These are phyloP conservation scores for Sitobion miscanthi DNA, from an alignment of 1,140 invertebrate genomes.

Conservation along the genomic window DNA sequence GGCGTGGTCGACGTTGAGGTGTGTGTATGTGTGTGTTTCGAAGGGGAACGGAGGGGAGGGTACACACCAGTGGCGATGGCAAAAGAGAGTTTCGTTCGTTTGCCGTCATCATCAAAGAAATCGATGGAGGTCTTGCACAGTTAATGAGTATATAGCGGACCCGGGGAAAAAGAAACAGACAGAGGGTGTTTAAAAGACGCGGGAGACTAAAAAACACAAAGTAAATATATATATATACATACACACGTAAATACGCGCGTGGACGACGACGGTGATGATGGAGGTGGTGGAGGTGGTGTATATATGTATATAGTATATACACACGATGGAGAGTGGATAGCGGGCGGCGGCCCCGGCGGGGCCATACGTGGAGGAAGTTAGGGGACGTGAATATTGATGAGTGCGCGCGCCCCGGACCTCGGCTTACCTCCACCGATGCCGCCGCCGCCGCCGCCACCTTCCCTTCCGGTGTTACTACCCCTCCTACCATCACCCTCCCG, in stretches of 20 bases:
- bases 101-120: constrained; percentile 56
- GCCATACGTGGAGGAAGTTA: constrained; percentile 54
- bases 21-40: not conserved
- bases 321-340: constrained; percentile 2
- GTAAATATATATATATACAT: constrained; percentile 42
- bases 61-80: not conserved
- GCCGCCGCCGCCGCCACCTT: not conserved
- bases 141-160: constrained; percentile 55
- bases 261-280: constrained; percentile 1
- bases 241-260: constrained; percentile 37
- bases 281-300: not conserved
- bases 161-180: constrained; percentile 56
- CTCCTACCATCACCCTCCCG: not conserved
- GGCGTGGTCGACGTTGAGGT: constrained; percentile 41
- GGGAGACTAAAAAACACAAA: constrained; percentile 57
- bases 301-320: not conserved
- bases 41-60: not conserved
- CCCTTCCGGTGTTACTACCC: not conserved
- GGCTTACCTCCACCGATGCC: not conserved
- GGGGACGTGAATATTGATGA: constrained; percentile 57
- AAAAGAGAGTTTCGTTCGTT: constrained; percentile 54
- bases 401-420: constrained; percentile 23
- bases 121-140: constrained; percentile 57
- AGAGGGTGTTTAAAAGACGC: constrained; percentile 57
- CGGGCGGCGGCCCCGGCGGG: not conserved